Conservation (phyloP, 2,888 invertebrate genomes). For the Stenurella melanura region DNA sequence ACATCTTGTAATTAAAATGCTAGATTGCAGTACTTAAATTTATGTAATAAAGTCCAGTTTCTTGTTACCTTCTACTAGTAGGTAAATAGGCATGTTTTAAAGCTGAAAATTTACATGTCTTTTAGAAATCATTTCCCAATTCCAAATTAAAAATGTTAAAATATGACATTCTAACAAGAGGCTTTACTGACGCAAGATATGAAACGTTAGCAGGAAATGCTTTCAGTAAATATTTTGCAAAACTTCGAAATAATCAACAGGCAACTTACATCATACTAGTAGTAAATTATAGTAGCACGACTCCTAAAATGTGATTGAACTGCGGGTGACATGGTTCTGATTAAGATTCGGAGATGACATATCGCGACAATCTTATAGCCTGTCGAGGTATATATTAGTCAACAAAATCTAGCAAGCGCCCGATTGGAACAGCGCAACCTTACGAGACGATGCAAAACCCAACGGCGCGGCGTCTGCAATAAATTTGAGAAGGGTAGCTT, state of each 20-base stretch:
- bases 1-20: too few relatives aligned
- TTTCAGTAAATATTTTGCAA: slow-evolving; percentile 12
- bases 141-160: too few relatives aligned
- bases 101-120: too few relatives aligned
- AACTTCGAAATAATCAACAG: slow-evolving; percentile 14
- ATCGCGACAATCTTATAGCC: slow-evolving; percentile 67
- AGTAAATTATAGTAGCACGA: neutral
- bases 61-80: too few relatives aligned
- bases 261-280: neutral
- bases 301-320: slow-evolving; percentile 46
- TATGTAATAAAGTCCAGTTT: too few relatives aligned
- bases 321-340: slow-evolving; percentile 56
- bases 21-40: too few relatives aligned
- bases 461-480: slow-evolving; percentile 21
- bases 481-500: neutral
- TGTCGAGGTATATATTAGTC: slow-evolving; percentile 59
- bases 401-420: slow-evolving; percentile 48
- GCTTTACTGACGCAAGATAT: neutral
- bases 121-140: too few relatives aligned
- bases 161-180: neutral
- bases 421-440: slow-evolving; percentile 43
- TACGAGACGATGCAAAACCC: slow-evolving; percentile 10
- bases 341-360: slow-evolving; percentile 67
- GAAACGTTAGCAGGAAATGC: neutral
- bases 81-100: too few relatives aligned